Evolutionary conservation across 2,797 vertebrate genomes (phyloP), one percentile per base, ranked within the genome.

Genomic region (Notolepis coatsorum): DNA sequence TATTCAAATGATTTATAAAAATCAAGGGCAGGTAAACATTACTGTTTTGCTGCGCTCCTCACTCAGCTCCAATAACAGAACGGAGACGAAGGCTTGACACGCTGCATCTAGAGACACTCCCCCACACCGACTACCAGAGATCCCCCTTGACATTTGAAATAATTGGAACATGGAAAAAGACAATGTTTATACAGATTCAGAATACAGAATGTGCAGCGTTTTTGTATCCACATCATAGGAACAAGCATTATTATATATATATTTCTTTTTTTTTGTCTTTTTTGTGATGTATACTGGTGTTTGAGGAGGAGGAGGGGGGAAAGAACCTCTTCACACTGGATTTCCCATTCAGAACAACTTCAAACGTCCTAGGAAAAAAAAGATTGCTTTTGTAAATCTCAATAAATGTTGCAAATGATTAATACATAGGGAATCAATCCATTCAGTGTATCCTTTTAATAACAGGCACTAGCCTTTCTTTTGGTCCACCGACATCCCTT

Each of bases 141-240:
- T 75, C 71, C 80, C n/a, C 68, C 60, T 71, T 84, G 79, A 89
- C 84, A 89, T 87, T 87, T 85, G 60, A 84, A 88, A 88, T 84
- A 86, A 86, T 82, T 69, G 79, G 73, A 83, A 88, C 87, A 88
- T 85, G 81, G n/a, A 79, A 89, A 84, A 86, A 80, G 65, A 86
- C 83, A 84, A 73, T 84, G 81, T 88, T 88, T 82, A 80, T 86
- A 88, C 86, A 87, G 75, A 88, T 84, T 87, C 75, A 82, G 71
- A 75, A 62, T 85, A 87, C 79, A 90, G 77, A 76, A 77, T 84
- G 82, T 87, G 83, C 71, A 84, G 73, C 38, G 48, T 84, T 88
- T n/a, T 86, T 83, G 73, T 82, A 74, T 84, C 77, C 77, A 83
- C 77, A 77, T 84, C 69, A 76, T 72, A 69, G 78, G 75, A 85